These are phyloP conservation scores for Microcebus jonahi DNA, from an alignment of 2,113 vertebrate genomes.

Conservation along the genomic window DNA sequence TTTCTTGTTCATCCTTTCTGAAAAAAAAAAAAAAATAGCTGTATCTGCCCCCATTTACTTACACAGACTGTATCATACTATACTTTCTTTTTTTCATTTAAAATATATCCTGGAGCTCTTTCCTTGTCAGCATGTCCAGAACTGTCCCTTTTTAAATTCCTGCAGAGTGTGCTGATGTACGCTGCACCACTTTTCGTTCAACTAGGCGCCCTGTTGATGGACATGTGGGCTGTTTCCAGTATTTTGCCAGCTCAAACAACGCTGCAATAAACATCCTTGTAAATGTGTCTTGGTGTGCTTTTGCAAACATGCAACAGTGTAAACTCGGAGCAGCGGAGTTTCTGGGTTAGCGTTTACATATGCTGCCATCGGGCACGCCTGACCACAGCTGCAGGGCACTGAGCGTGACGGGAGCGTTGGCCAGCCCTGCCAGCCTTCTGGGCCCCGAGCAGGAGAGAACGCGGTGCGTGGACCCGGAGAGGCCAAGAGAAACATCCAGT, in stretches of 20 bases:
- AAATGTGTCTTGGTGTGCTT: not conserved
- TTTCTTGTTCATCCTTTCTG: not conserved
- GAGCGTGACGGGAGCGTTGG: not conserved
- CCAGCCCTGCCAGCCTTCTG: not conserved
- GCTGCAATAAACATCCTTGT: not conserved
- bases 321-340: not conserved
- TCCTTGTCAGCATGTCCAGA: not conserved
- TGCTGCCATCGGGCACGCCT: too few species aligned
- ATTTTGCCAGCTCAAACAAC: not conserved
- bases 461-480: not conserved
- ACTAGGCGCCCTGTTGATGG: too few species aligned
- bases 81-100: not conserved
- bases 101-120: not conserved
- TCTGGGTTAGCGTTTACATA: not conserved
- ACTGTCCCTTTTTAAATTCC: not conserved
- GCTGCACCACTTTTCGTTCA: not conserved
- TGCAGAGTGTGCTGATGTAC: too few species aligned
- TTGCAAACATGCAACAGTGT: not conserved
- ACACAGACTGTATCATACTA: not conserved
- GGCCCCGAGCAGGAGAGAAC: not conserved
- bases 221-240: not conserved
- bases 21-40: not conserved
- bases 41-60: not conserved
- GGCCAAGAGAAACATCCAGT: not conserved
- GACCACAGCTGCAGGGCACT: not conserved